These are phyloP conservation scores for Ascidia mentula DNA, from an alignment of 23 tunicate genomes.

Conservation along the genomic window DNA sequence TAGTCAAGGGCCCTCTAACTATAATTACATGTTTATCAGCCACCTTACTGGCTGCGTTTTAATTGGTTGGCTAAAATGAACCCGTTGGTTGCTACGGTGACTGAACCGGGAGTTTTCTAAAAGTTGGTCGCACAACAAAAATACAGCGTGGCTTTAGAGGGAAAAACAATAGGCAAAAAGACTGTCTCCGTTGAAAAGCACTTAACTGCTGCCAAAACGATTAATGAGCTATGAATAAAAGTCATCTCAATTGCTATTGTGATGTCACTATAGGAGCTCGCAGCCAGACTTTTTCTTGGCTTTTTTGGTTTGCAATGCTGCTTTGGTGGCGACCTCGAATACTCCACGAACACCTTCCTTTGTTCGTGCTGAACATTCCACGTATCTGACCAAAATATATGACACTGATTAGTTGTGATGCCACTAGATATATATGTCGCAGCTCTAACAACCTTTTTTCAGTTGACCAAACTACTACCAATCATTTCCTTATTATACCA, in stretches of 20 bases:
- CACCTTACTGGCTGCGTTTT: no score
- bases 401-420: no score
- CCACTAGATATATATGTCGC: no score
- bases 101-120: background rate
- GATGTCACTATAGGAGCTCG: constrained; percentile 65
- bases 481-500: no score
- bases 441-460: no score
- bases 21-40: background rate
- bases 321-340: constrained; percentile 95
- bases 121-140: constrained; percentile 10
- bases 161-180: background rate
- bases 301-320: constrained; percentile 85
- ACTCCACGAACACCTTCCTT: constrained; percentile 97
- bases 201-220: background rate
- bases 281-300: constrained; percentile 90
- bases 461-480: no score
- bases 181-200: background rate
- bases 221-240: background rate
- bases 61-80: background rate
- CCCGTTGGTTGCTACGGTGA: background rate
- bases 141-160: no score
- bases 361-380: constrained; percentile 97
- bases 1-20: background rate
- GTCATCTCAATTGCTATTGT: constrained; percentile 24
- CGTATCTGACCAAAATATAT: no score